A percentile compares a stretch with the other conserved stretches of the same genome.
Conservation (phyloP, 2,113 vertebrate species). For the Cranoglanis bouderius region DNA sequence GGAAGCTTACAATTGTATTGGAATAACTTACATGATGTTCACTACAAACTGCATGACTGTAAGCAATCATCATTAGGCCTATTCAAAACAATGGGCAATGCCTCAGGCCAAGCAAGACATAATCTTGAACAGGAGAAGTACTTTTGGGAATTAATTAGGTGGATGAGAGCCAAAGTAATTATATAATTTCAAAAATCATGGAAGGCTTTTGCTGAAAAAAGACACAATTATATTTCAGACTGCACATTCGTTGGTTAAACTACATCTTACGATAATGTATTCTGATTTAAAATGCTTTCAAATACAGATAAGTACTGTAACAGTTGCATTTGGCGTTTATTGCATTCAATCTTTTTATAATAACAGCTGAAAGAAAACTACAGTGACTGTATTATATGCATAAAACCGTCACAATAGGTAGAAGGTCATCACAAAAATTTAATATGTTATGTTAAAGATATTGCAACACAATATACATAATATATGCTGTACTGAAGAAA, state of each 20-base stretch:
- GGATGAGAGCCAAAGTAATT: conserved; percentile 35
- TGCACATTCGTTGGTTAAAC: background rate
- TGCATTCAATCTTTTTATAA: background rate
- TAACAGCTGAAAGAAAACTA: background rate
- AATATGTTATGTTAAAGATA: background rate
- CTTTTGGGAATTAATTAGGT: conserved; percentile 37
- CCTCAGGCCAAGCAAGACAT: conserved; percentile 18
- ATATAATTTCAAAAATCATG: conserved; percentile 13
- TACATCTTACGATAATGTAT: background rate
- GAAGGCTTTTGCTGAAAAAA: conserved; percentile 11
- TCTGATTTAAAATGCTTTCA: background rate
- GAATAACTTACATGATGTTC: background rate
- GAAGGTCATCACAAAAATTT: background rate
- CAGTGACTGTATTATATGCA: background rate
- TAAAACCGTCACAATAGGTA: background rate
- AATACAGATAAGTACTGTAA: background rate
- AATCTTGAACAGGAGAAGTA: conserved; percentile 28
- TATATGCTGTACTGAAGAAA: background rate
- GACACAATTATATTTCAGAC: background rate
- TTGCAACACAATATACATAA: background rate
- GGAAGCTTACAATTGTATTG: background rate
- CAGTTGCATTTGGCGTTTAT: background rate
- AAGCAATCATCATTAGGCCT: conserved; percentile 1
- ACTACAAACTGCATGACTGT: conserved; percentile 17
- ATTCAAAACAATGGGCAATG: conserved; percentile 8